Conservation (phyloP, 2,797 vertebrate species). For the Sebastes kiyomatsui region DNA sequence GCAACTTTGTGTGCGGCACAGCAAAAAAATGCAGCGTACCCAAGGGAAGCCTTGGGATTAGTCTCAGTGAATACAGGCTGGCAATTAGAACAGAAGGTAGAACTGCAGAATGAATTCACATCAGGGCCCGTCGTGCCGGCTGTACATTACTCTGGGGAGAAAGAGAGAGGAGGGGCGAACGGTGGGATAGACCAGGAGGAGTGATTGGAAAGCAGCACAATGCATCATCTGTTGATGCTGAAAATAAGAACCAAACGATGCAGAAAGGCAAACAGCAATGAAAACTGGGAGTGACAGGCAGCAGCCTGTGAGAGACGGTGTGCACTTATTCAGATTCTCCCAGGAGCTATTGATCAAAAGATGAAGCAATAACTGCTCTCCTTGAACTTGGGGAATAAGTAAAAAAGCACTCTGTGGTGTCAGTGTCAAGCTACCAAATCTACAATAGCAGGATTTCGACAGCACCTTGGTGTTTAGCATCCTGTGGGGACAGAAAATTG, state of each 20-base stretch:
- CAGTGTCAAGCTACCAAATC: not conserved
- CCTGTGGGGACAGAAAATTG: not conserved
- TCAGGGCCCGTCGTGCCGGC: slow-evolving; percentile 29
- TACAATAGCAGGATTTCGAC: not conserved
- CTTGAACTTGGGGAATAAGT: not conserved
- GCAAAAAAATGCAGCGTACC: slow-evolving; percentile 46
- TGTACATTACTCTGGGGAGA: slow-evolving; percentile 29
- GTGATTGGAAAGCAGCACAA: slow-evolving; percentile 7
- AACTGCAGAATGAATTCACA: slow-evolving; percentile 45
- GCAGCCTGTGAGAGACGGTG: not conserved
- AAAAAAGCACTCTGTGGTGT: not conserved
- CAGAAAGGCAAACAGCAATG: slow-evolving; percentile 21
- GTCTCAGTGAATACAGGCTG: slow-evolving; percentile 40
- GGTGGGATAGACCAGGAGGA: slow-evolving; percentile 4
- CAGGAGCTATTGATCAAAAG: slow-evolving; percentile 7
- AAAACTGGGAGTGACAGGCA: slow-evolving; percentile 22
- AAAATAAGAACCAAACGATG: slow-evolving; percentile 41
- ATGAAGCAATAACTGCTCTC: not conserved
- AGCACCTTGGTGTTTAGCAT: not conserved
- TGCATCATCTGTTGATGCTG: slow-evolving; percentile 4
- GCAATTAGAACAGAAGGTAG: slow-evolving; percentile 61
- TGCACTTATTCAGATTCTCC: not conserved
- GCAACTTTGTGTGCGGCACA: slow-evolving; percentile 31
- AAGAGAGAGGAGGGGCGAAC: not conserved
- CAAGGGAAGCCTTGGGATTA: slow-evolving; percentile 50